Base-by-base conservation (phyloP, 2,888 invertebrate genomes). In the Drosophila merina region DNA sequence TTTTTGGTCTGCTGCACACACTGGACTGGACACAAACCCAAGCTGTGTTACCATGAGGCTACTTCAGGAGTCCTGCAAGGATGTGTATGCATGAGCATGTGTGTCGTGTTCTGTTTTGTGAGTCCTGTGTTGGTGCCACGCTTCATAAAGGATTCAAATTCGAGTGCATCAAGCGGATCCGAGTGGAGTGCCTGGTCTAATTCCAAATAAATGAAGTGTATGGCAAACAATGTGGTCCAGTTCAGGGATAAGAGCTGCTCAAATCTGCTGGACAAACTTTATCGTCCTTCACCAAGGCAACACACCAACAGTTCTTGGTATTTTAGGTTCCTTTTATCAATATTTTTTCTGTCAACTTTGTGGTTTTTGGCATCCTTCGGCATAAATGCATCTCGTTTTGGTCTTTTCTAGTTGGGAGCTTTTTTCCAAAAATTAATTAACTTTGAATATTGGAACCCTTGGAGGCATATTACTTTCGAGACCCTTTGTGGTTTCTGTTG, bases 91-190 rank as follows among this genome's bases (percentile, higher is more conserved):
- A 82, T 72, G 82, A 74, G 63, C 82, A 81, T 81, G 85, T 71
- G 76, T 76, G 25, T 25, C 51, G 47, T 28, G 51, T 51, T 31
- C 57, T 57, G 56, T 38, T 59, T 55, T 44, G 49, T 55, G 64
- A 56, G 59, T 64, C 66, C 63, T 64, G 66, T 71, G 85, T 76
- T 68, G 71, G 72, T 77, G 88, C 78, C 77, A 88, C 88, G 89
- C 88, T 81, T 88, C 87, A 89, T 89, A 89, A 89, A 89, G 89
- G 90, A 89, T 89, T 89, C 90, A 89, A 89, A 88, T 89, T 86
- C 78, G 83, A 87, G 83, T 83, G 82, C 88, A 85, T 70, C 75
- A 38, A 66, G 66, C 63, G 57, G 44, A 49, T 45, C 70, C 33
- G 51, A 52, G 59, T 70, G 47, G 71, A 64, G 76, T 74, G 68